Evolutionary conservation across 2,113 vertebrate genomes (phyloP), one percentile per base, ranked within the genome.

Genomic region (Ivindomyrus marchei): DNA sequence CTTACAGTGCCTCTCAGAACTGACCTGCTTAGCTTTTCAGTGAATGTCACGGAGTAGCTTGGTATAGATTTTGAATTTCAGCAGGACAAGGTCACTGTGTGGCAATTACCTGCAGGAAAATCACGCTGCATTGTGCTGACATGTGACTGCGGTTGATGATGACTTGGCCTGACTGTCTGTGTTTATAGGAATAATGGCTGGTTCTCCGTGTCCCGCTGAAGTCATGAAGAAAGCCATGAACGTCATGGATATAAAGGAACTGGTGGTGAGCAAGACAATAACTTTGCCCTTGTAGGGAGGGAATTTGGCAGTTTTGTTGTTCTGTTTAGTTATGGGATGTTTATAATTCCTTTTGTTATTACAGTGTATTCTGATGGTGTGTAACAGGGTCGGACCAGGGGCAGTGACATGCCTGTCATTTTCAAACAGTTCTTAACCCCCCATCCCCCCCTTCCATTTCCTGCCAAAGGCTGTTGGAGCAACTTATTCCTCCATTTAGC

Each of bases 121-220:
- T 31, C 62, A 70, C 10, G 2, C 62, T 39, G 70, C 31, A 36
- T 24, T 74, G 66, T 4, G 27, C 10, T 74, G 88, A 42, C 13
- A 50, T 31, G 15, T 24, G 42, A 70, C 24, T 45, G 0, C 53
- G 19, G 21, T 27, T 27, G 13, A n/a, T 42, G 3, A 10, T 58
- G 87, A 15, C 39, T 21, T 42, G 13, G 7, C 17, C 15, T 49
- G 45, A n/a, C n/a, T 27, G 50, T 58, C 77, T 89, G 77, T 89
- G 36, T 58, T 27, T 88, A 15, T 87, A 99, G 98, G 96, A 90
- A 0, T 97, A 87, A 91, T 97, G 56, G 98, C 92, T 3, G 98
- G 98, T 9, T 96, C 98, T 24, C 92, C 96, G 0, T 97, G 95
- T 92, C 97, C 98, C 11, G 94, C 96, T 6, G 97, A 98, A 47